Evolutionary conservation across 1,140 invertebrate genomes (phyloP).

Genomic region (Drosophila rufa): DNA sequence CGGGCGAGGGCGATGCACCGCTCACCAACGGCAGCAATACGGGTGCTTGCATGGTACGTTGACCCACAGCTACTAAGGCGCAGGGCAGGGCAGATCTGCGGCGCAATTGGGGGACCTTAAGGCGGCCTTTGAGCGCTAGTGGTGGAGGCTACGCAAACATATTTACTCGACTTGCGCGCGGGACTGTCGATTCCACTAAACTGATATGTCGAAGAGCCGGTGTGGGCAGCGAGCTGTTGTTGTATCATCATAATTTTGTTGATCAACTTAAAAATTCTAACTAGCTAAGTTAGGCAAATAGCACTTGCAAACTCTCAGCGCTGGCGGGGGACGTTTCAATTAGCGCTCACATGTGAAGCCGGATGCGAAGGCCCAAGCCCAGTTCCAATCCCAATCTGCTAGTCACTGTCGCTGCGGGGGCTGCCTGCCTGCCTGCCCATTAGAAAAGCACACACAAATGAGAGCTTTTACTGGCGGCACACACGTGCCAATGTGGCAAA

Average conservation of each 20-base stretch:
- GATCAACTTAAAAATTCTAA: conserved; percentile 82
- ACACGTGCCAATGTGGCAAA: conserved; percentile 28
- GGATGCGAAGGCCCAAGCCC: conserved; percentile 71
- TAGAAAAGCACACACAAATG: conserved; percentile 51
- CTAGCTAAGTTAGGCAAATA: conserved; percentile 77
- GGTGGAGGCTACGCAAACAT: conserved; percentile 53
- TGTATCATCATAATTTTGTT: conserved; percentile 53
- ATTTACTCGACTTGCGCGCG: conserved; percentile 16
- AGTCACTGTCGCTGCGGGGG: conserved; percentile 25
- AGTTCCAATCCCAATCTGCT: conserved; percentile 46
- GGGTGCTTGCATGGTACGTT: conserved; percentile 81
- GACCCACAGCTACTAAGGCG: neutral
- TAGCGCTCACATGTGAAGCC: conserved; percentile 76
- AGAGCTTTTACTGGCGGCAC: conserved; percentile 44
- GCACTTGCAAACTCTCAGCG: conserved; percentile 66
- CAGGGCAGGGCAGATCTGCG: neutral
- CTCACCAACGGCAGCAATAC: conserved; percentile 71
- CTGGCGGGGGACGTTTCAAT: conserved; percentile 76
- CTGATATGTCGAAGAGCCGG: neutral
- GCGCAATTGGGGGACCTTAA: conserved; percentile 26
- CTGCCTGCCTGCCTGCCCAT: conserved; percentile 26
- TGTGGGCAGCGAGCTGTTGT: conserved; percentile 24
- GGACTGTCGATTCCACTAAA: conserved; percentile 11
- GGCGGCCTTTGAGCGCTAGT: conserved; percentile 61
- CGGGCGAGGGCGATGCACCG: conserved; percentile 45